Evolutionary conservation across 2,113 vertebrate genomes (phyloP), one percentile per base, ranked within the genome.

Genomic region (Meriones unguiculatus): DNA sequence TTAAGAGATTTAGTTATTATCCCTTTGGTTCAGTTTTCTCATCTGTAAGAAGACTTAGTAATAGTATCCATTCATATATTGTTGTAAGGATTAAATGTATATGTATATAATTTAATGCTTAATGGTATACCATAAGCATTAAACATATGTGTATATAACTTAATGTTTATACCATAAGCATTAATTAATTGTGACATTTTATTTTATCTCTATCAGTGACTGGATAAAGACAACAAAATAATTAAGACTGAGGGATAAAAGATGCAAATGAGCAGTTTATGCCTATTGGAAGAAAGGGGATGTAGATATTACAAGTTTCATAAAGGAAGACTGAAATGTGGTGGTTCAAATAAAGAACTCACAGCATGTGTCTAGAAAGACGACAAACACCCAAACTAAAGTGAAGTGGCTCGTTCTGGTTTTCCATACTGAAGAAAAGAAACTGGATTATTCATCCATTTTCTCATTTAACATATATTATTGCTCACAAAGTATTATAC

Each of bases 301-400:
- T 81, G 0, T 28, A 81, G 64, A 86, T 75, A 69, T 17, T 38
- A 82, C 4, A 85, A 82, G 28, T 82, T 91, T 86, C 81, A 20
- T 86, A 78, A 82, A 24, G 69, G 2, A 65, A 84, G 82, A 72
- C 75, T 91, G 86, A 4, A 65, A 52, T 76, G 14, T 46, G 35
- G 22, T 54, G 38, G 73, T 65, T 92, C 84, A 96, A 91, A 96
- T 59, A 90, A 92, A 90, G 72, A 69, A 1, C 69, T 87, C 57
- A 72, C 14, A 25, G 22, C 64, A 72, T 69, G 28, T 57, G n/a
- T 50, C 46, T 54, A 25, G 38, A 73, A 89, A 65, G 35, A 32
- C 28, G 76, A 65, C 38, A 95, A 64, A 85, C 57, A 93, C 86
- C 2, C 25, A 54, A 69, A 32, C 14, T 7, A 92, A 52, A 65